Evolutionary conservation across 2,797 vertebrate genomes (phyloP), one percentile per base, ranked within the genome.

Genomic region (Atherinosoma microstoma): DNA sequence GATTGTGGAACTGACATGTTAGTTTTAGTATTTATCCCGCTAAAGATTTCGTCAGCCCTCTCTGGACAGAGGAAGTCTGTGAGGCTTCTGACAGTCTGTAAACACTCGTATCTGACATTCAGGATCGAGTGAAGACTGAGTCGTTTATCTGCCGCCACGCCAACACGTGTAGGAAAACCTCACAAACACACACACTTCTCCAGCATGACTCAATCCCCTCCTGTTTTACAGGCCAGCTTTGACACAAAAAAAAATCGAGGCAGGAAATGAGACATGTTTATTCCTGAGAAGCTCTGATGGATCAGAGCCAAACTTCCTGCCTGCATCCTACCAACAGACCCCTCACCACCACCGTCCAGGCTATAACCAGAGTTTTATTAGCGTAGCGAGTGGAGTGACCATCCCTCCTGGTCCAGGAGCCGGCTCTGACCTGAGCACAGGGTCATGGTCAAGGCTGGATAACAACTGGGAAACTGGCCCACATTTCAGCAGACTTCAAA

Each of bases 321-420:
- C 36, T 40, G 30, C 57, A 34, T 47, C 42, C 18, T 47, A 6
- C 24, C 13, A 24, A 51, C 49, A 18, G 8, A 2, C 57, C 57
- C 32, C 57, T 2, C 30, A 34, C 30, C 30, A n/a, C 47, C 47
- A 49, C n/a, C 47, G 7, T 49, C 7, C 47, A 49, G 47, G 57
- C 57, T n/a, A 58, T n/a, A 58, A 58, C 34, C 58, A 60, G 51
- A 54, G 58, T 40, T 61, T 61, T 24, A 61, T n/a, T 27, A 60
- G 58, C 30, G 5, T 4, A 34, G 18, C 29, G n/a, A 35, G 32
- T 34, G 20, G 53, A 16, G 53, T 24, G 10, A 13, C n/a, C 9
- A 27, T 24, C 24, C 24, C n/a, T 53, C 22, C 49, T 53, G 22
- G 24, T 54, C 51, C 51, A 13, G 51, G 22, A 53, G 22, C n/a